Evolutionary conservation across 1,140 invertebrate genomes (phyloP), one percentile per base, ranked within the genome.

Genomic region (Wasmannia auropunctata): DNA sequence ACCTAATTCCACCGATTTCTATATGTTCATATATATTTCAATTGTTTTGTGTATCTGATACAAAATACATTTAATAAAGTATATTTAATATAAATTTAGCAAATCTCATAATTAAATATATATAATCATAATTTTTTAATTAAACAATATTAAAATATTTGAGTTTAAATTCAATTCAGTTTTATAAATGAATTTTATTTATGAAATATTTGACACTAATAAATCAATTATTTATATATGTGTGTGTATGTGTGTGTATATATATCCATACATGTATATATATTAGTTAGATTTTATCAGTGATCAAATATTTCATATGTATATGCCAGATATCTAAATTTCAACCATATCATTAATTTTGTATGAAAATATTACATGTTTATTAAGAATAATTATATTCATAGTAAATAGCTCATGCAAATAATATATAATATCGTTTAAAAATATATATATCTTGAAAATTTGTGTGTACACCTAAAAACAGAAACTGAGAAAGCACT

Each of bases 1-100:
- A n/a, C n/a, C n/a, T n/a, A n/a, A n/a, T n/a, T n/a, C n/a, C n/a
- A n/a, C n/a, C n/a, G n/a, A n/a, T n/a, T n/a, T 89, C 85, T 85
- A 34, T 58, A 3, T 75, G 54, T 87, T 69, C 40, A 90, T 22
- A 74, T 51, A 62, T 54, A 49, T 72, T 70, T 79, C 76, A 58
- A 81, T 43, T 86, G 72, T 65, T 51, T 74, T 51, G 31, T 65
- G 8, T 46, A 62, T 34, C 5, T 28, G 51, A 69, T 25, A 54
- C 6, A 65, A 70, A 76, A 80, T 28, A 72, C 51, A 31, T 75
- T 28, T 14, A 37, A n/a, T 31, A 31, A 31, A 1, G 14, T 16
- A 25, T 60, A n/a, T 56, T 69, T 58, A 86, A 67, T 65, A 56
- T n/a, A 67, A 54, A 72, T 43, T 51, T n/a, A n/a, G n/a, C n/a